Evolutionary conservation across 2,888 invertebrate species (phyloP), one percentile per base, ranked within the genome.

Genomic region (Acleris cristana): DNA sequence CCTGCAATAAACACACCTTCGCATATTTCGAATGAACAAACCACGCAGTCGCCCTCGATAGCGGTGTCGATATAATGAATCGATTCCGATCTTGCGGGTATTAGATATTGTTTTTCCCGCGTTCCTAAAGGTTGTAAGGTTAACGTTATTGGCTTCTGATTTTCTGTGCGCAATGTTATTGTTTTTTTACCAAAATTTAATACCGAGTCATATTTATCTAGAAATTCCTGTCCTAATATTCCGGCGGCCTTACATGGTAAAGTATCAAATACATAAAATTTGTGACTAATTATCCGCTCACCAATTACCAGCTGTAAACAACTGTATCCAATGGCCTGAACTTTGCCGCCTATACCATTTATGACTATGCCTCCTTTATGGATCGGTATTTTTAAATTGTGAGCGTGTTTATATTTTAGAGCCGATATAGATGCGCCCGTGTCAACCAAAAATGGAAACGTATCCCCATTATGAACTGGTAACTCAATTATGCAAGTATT

Each of bases 221-320:
- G 60, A 59, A 71, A 71, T 54, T 71, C 69, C 48, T 67, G 69
- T 23, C 71, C 69, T 18, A 69, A 19, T 48, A 71, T 71, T 4
- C 71, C 69, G 44, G 60, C 52, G 30, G 65, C 34, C 45, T 59
- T 63, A 62, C 60, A 65, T 16, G 69, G 70, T 21, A 70, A 60
- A 16, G 63, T 48, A 23, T 67, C 21, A 59, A 71, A 71, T 48
- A 71, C 61, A 57, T 64, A 66, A 52, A 71, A 69, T 40, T 62
- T 69, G 54, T 70, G 70, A 52, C 21, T 19, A 21, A 52, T 18
- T 6, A 18, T 21, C 8, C 7, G 52, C 12, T 21, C 52, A 52
- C 21, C 21, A 4, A 21, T 14, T 14, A 21, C 7, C 21, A 52
- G 14, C 12, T 18, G 19, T 19, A 64, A 18, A 30, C 54, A 48